phyloP scores from a whole-genome alignment of 53 echinoderm and acorn worm species.

The Mesocentrotus franciscanus region DNA sequence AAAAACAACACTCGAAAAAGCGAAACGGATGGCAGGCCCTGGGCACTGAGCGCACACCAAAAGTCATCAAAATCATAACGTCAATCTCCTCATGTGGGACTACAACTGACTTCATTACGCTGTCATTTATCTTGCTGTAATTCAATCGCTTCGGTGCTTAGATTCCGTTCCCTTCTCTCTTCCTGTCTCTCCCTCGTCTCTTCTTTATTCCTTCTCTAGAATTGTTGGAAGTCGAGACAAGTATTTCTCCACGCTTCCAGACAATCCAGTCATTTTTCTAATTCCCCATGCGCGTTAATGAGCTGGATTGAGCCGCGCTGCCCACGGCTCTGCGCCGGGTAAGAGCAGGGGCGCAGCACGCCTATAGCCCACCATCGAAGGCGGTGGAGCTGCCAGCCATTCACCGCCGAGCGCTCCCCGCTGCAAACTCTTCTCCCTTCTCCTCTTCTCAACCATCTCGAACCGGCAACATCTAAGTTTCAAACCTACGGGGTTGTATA shows the following conservation, averaged over 20 bases:
- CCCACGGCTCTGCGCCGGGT: constrained; percentile 26
- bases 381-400: not conserved
- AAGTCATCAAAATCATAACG: constrained; percentile 55
- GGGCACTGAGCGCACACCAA: not conserved
- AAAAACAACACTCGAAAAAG: constrained; percentile 50
- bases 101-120: constrained; percentile 47
- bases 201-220: not conserved
- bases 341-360: constrained; percentile 38
- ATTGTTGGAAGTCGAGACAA: not conserved
- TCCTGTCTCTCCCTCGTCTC: not conserved
- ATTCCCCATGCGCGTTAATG: constrained; percentile 50
- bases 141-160: constrained; percentile 35
- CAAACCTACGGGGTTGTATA: constrained; percentile 59
- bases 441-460: not conserved
- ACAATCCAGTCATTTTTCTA: not conserved
- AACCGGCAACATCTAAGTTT: constrained; percentile 52
- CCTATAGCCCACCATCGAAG: constrained; percentile 56
- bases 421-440: not conserved
- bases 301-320: not conserved
- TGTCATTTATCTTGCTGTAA: constrained; percentile 44
- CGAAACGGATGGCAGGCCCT: not conserved
- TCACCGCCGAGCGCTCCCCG: not conserved
- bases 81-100: constrained; percentile 26
- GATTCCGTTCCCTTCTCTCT: not conserved
- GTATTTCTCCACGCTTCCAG: not conserved